These are phyloP conservation scores for Cecropterus lyciades DNA, from an alignment of 1,140 invertebrate species.

Conservation along the genomic window DNA sequence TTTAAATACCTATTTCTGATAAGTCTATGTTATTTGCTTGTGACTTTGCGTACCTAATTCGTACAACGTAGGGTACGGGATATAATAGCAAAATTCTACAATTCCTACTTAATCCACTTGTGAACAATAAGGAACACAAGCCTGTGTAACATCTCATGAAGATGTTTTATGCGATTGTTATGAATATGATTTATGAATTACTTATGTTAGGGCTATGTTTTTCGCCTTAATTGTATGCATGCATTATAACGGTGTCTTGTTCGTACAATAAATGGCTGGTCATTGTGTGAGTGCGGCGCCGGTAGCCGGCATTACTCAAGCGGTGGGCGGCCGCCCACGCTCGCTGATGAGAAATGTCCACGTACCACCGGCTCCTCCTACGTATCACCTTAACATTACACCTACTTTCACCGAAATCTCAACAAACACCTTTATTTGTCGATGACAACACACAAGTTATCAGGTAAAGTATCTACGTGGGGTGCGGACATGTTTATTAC, in stretches of 20 bases:
- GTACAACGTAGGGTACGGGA: no score
- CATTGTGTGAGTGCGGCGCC: constrained; percentile 19
- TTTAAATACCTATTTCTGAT: no score
- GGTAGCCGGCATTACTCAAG: constrained; percentile 29
- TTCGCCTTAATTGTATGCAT: not conserved
- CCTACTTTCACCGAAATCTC: constrained; percentile 23
- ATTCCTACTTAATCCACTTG: no score
- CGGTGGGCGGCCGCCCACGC: constrained; percentile 25
- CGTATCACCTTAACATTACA: constrained; percentile 20
- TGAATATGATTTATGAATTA: no score
- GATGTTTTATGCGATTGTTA: no score
- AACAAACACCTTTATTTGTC: constrained; percentile 5
- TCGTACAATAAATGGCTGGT: not conserved
- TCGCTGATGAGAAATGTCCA: constrained; percentile 30
- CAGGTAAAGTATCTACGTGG: constrained; percentile 15
- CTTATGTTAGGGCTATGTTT: no score
- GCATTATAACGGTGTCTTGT: constrained; percentile 13
- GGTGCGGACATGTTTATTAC: not conserved
- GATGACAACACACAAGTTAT: constrained; percentile 18
- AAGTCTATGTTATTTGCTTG: no score
- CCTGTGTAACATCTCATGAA: no score
- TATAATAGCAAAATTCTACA: no score
- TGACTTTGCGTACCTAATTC: no score
- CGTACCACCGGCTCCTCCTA: constrained; percentile 17
- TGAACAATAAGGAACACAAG: no score